phyloP scores from a whole-genome alignment of 2,797 vertebrate genomes.

The Gobio occitaniae region DNA sequence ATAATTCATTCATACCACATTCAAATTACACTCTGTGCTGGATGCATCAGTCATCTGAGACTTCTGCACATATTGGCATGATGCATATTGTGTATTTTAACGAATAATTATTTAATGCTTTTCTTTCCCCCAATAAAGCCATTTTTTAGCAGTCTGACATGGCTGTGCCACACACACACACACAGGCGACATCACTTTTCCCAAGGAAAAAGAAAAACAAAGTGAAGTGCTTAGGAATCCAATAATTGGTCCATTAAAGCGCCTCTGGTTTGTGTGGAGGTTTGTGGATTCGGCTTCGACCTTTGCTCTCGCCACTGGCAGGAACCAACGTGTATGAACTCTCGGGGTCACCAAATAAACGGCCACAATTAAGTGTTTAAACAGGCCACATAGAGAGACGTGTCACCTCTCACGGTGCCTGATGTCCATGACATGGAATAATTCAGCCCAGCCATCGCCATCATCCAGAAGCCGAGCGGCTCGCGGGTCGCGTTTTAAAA shows the following conservation, averaged over 20 bases:
- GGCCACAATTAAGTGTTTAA: slow-evolving; percentile 43
- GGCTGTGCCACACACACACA: slow-evolving; percentile 1
- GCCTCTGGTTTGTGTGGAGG: slow-evolving; percentile 48
- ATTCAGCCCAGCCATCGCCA: not conserved
- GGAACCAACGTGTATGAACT: slow-evolving; percentile 32
- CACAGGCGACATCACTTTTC: slow-evolving; percentile 38
- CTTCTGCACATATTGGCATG: not conserved
- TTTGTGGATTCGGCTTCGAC: slow-evolving; percentile 50
- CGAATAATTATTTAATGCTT: slow-evolving; percentile 25
- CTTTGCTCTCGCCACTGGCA: slow-evolving; percentile 49
- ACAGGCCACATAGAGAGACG: slow-evolving; percentile 43
- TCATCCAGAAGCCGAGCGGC: not conserved
- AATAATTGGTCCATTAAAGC: slow-evolving; percentile 54
- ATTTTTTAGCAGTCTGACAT: not conserved
- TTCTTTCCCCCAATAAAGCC: slow-evolving; percentile 6
- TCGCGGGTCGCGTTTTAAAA: not conserved
- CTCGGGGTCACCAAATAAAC: slow-evolving; percentile 46
- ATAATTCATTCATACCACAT: slow-evolving; percentile 26
- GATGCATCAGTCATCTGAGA: not conserved
- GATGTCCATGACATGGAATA: not conserved
- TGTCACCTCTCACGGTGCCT: slow-evolving; percentile 23
- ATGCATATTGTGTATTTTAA: slow-evolving; percentile 8
- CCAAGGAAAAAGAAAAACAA: slow-evolving; percentile 44
- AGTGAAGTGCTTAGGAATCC: slow-evolving; percentile 44
- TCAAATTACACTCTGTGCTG: slow-evolving; percentile 20